A percentile compares a stretch with the other conserved stretches of the same genome.
Evolutionary conservation across 2,888 invertebrate genomes (phyloP).

Genomic region (Entomobrya multifasciata): DNA sequence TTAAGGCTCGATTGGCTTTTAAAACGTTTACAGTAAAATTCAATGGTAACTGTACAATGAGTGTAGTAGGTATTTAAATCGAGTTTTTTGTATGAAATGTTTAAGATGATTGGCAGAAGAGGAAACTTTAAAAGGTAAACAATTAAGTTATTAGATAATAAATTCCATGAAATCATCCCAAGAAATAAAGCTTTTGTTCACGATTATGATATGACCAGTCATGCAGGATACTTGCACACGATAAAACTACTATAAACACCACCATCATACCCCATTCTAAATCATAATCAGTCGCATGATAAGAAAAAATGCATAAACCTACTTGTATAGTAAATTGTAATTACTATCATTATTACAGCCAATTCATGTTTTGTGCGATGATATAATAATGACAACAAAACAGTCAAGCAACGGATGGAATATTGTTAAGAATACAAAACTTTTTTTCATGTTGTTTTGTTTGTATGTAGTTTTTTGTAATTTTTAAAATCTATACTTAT

Average conservation of each 20-base stretch:
- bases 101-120: conserved; percentile 10
- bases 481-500: conserved; percentile 1
- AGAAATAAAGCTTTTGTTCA: not conserved
- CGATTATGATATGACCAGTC: not conserved
- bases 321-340: not conserved
- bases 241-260: not conserved
- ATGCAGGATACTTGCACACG: not conserved
- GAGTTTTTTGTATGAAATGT: not conserved
- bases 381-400: conserved; percentile 10
- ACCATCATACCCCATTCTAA: not conserved
- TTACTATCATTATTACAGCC: conserved; percentile 26
- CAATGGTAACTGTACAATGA: too few relatives aligned
- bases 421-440: not conserved
- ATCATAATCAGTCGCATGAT: not conserved
- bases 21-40: too few relatives aligned
- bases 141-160: conserved; percentile 31
- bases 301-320: not conserved
- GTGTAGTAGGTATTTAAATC: not conserved
- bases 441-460: not conserved
- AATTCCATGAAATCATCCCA: conserved; percentile 15
- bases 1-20: too few relatives aligned
- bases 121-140: conserved; percentile 2
- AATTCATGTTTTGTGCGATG: conserved; percentile 17
- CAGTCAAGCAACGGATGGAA: not conserved
- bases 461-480: conserved; percentile 14